phyloP scores from a whole-genome alignment of 2,888 invertebrate species.

The Saturnia japonica region DNA sequence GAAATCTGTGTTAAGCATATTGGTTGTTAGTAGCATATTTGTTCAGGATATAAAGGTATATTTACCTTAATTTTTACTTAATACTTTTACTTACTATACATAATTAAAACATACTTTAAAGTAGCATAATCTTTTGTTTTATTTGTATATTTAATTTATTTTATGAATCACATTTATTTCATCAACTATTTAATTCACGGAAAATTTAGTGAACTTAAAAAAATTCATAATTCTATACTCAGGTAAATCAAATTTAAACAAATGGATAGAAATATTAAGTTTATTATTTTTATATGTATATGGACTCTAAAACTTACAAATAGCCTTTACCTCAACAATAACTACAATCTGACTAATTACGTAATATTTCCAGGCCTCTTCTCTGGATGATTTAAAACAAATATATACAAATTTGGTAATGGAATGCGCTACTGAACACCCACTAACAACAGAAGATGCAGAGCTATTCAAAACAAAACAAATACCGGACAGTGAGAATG shows the following conservation, averaged over 20 bases:
- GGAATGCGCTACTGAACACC: constrained; percentile 47
- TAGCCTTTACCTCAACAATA: background rate
- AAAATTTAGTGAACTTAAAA: too few species aligned
- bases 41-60: constrained; percentile 10
- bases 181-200: too few species aligned
- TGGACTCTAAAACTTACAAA: too few species aligned
- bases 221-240: too few species aligned
- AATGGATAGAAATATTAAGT: too few species aligned
- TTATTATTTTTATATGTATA: too few species aligned
- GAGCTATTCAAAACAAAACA: constrained; percentile 46
- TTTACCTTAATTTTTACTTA: background rate
- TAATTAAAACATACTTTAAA: background rate
- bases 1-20: constrained; percentile 2
- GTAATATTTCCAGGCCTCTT: constrained; percentile 25
- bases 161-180: too few species aligned
- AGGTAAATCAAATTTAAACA: too few species aligned
- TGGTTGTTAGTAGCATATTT: background rate
- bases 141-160: too few species aligned
- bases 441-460: constrained; percentile 48
- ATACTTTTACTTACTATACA: background rate
- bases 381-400: constrained; percentile 48
- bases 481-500: constrained; percentile 52
- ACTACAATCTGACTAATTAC: background rate
- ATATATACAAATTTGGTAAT: constrained; percentile 47
- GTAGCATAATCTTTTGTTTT: background rate